phyloP scores from a whole-genome alignment of 2,797 vertebrate species.

The Typhlichthys eigenmanni region DNA sequence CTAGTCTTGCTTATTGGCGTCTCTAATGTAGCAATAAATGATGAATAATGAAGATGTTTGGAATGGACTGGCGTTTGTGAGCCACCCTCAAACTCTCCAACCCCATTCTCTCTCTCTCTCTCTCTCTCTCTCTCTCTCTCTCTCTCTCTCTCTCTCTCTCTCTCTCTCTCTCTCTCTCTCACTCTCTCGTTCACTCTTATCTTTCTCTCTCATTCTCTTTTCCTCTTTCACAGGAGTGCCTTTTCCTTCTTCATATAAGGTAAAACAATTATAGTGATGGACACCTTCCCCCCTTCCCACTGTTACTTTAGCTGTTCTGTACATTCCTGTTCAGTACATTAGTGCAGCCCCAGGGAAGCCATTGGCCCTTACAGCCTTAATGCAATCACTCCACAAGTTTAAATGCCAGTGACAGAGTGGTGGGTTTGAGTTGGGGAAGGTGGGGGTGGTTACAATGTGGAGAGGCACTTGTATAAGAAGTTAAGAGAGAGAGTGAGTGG shows the following conservation, averaged over 20 bases:
- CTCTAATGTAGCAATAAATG: conserved; percentile 16
- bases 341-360: conserved; percentile 55
- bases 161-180: conserved; percentile 22
- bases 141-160: conserved; percentile 1
- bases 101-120: background rate
- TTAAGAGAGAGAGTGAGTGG: conserved; percentile 26
- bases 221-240: conserved; percentile 31
- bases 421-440: background rate
- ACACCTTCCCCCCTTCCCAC: conserved; percentile 33
- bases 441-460: background rate
- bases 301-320: conserved; percentile 46
- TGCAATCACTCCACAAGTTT: conserved; percentile 60
- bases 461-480: conserved; percentile 21
- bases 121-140: background rate
- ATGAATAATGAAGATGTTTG: too few species aligned
- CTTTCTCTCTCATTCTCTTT: conserved; percentile 8
- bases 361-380: conserved; percentile 45
- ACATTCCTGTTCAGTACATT: conserved; percentile 69
- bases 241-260: conserved; percentile 51
- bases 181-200: background rate
- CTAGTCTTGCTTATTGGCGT: conserved; percentile 46
- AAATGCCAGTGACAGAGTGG: conserved; percentile 36
- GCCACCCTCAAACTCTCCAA: background rate
- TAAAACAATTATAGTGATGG: conserved; percentile 74
- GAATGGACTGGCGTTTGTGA: too few species aligned